Evolutionary conservation across 2,797 vertebrate genomes (phyloP).

Genomic region (Linurgus olivaceus): DNA sequence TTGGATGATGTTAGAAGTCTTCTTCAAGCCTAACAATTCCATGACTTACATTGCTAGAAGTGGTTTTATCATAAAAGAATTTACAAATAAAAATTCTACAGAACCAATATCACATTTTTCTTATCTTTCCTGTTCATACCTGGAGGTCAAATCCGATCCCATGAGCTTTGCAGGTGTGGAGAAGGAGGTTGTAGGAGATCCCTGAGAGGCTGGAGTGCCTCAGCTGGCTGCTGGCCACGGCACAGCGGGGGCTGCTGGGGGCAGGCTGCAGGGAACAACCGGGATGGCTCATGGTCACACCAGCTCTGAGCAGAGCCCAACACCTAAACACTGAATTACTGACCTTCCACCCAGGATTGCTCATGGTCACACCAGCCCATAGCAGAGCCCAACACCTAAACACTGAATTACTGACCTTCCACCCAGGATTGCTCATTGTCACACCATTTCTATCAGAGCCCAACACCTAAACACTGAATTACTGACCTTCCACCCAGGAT

Average conservation of each 20-base stretch:
- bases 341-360: not conserved
- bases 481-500: not conserved
- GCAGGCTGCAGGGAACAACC: conserved; percentile 29
- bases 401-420: not conserved
- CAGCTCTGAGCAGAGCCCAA: not conserved
- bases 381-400: not conserved
- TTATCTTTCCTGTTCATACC: conserved; percentile 71
- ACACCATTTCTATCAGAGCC: not conserved
- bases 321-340: not conserved
- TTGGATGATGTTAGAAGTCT: accelerated
- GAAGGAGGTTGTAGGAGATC: conserved; percentile 80
- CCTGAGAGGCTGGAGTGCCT: conserved; percentile 81
- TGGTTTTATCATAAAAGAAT: not conserved
- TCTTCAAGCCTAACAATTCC: not conserved
- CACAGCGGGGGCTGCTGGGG: conserved; percentile 63
- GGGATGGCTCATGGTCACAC: not conserved
- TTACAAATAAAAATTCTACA: not conserved
- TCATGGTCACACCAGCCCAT: not conserved
- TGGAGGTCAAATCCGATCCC: conserved; percentile 85
- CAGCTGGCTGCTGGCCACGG: conserved; percentile 80
- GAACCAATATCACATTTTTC: accelerated
- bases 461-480: not conserved
- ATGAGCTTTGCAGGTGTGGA: conserved; percentile 82
- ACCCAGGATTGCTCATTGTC: not conserved
- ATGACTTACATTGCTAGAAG: not conserved